These are phyloP conservation scores for Nothura maculosa DNA, from an alignment of 2,797 vertebrate genomes.

Conservation along the genomic window DNA sequence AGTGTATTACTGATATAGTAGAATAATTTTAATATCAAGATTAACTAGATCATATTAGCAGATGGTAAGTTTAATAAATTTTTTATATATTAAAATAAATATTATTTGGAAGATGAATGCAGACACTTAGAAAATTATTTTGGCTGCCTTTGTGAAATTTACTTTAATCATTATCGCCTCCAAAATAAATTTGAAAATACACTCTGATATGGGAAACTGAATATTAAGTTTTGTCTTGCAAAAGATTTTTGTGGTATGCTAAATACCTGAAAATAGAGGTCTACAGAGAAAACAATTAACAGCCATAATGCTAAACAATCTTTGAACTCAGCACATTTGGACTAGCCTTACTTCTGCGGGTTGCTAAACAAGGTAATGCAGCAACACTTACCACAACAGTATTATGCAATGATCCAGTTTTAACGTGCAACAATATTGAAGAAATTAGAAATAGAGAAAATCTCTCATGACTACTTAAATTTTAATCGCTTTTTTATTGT, in stretches of 20 bases:
- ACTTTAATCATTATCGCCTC: not conserved
- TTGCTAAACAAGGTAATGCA: conserved; percentile 58
- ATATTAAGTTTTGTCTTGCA: not conserved
- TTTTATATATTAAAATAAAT: not conserved
- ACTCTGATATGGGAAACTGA: not conserved
- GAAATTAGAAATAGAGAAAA: conserved; percentile 74
- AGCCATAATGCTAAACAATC: conserved; percentile 34
- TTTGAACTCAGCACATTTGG: conserved; percentile 51
- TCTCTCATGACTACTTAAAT: conserved; percentile 77
- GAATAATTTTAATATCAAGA: not conserved
- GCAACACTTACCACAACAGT: conserved; percentile 35
- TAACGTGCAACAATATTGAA: conserved; percentile 60
- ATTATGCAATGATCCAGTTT: conserved; percentile 72
- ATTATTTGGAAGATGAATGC: not conserved
- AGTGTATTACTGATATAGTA: not conserved
- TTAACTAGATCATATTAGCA: not conserved
- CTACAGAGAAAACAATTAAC: conserved; percentile 2
- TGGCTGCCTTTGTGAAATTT: not conserved
- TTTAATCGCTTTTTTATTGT: conserved; percentile 80
- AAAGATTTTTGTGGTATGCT: not conserved
- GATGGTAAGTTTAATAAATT: not conserved
- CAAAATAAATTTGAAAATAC: not conserved
- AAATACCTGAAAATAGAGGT: not conserved
- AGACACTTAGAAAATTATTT: not conserved
- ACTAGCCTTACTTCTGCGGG: conserved; percentile 41